A percentile compares a stretch with the other conserved stretches of the same genome.
Evolutionary conservation across 2,113 vertebrate genomes (phyloP).

Genomic region (Urocynchramus pylzowi): DNA sequence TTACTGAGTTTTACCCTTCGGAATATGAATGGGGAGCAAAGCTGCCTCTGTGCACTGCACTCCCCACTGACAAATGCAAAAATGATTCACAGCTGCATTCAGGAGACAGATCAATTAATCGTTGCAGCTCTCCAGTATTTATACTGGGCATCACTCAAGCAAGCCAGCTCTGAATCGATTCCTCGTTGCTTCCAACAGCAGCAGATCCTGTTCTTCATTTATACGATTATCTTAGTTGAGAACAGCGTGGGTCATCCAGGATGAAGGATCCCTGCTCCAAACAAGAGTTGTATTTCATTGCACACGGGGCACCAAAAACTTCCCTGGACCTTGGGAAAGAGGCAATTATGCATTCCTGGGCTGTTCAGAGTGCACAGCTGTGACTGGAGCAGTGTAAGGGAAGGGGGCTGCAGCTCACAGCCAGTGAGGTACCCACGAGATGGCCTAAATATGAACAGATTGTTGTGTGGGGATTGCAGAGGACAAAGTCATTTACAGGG

Average conservation of each 20-base stretch:
- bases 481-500: neutral
- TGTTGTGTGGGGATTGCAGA: neutral
- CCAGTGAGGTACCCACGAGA: neutral
- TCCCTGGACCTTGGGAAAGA: neutral
- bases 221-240: constrained; percentile 43
- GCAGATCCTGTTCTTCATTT: constrained; percentile 53
- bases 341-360: accelerated
- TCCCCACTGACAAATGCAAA: constrained; percentile 41
- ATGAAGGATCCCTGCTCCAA: neutral
- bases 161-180: constrained; percentile 39
- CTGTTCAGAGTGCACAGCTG: neutral
- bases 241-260: neutral
- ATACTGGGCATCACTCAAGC: constrained; percentile 56
- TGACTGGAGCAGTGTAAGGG: neutral
- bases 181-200: constrained; percentile 17
- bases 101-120: constrained; percentile 61
- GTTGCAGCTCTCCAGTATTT: constrained; percentile 56
- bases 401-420: neutral
- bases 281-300: neutral
- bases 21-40: constrained; percentile 25
- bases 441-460: accelerated
- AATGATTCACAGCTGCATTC: constrained; percentile 59
- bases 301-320: neutral
- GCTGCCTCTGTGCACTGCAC: neutral
- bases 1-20: neutral